A percentile compares a stretch with the other conserved stretches of the same genome.
Conservation (phyloP, 2,113 vertebrate species). For the Lates calcarifer region DNA sequence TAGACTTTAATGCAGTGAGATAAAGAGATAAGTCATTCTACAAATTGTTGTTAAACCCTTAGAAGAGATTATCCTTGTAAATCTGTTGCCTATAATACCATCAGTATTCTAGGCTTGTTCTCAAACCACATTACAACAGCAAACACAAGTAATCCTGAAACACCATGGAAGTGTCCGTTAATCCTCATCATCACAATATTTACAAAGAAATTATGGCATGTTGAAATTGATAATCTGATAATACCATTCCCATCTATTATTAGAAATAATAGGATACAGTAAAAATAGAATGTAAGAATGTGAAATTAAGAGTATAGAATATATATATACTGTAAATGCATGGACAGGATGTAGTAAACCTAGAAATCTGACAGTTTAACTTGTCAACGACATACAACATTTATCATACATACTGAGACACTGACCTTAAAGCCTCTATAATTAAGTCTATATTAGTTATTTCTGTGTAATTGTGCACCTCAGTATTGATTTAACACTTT, state of each 20-base stretch:
- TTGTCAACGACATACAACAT: not conserved
- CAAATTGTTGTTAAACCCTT: constrained; percentile 69
- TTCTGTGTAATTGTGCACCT: not conserved
- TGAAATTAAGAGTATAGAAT: not conserved
- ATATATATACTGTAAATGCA: no score
- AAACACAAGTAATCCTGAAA: constrained; percentile 65
- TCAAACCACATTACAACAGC: constrained; percentile 50
- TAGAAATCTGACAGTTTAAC: no score
- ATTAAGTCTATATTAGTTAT: not conserved
- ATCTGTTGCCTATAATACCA: constrained; percentile 64
- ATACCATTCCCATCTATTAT: not conserved
- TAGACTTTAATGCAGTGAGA: constrained; percentile 47
- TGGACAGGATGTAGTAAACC: no score
- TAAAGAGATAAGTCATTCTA: constrained; percentile 62
- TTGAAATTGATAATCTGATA: constrained; percentile 13
- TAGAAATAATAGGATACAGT: not conserved
- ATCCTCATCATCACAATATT: constrained; percentile 60
- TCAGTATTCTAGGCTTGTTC: constrained; percentile 41
- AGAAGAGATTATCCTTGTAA: constrained; percentile 71
- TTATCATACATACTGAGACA: not conserved
- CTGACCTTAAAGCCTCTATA: not conserved
- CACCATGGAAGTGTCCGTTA: constrained; percentile 44
- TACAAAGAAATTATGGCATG: constrained; percentile 33
- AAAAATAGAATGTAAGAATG: not conserved
- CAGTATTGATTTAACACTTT: not conserved